phyloP scores from a whole-genome alignment of 2,888 invertebrate species.

The Dryobota labecula region DNA sequence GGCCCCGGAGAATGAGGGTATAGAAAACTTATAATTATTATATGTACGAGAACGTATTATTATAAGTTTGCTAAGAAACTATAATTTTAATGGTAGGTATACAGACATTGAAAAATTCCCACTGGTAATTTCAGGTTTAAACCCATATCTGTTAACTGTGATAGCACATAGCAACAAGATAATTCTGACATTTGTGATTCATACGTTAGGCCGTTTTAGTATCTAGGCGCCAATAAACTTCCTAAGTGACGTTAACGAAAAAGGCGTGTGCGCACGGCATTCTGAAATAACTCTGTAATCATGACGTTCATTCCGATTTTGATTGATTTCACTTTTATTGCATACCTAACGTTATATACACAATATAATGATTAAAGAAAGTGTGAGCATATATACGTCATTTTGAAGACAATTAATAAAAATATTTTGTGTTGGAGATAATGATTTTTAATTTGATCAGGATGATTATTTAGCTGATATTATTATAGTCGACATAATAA shows the following conservation, averaged over 20 bases:
- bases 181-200: conserved; percentile 24
- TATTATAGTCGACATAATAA: background rate
- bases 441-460: conserved; percentile 2
- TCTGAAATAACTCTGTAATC: conserved; percentile 29
- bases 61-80: background rate
- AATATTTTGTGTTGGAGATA: background rate
- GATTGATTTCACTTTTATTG: conserved; percentile 12
- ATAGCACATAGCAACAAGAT: conserved; percentile 11
- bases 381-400: background rate
- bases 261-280: conserved; percentile 43
- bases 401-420: background rate
- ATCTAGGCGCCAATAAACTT: conserved; percentile 8
- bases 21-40: background rate
- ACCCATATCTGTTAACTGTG: background rate
- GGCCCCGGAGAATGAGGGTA: background rate
- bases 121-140: background rate
- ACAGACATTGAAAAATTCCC: background rate
- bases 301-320: conserved; percentile 30
- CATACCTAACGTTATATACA: background rate
- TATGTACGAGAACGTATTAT: background rate
- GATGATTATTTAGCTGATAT: background rate
- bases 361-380: conserved; percentile 2
- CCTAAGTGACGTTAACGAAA: conserved; percentile 40
- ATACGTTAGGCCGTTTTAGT: background rate
- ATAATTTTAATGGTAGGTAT: background rate